Conservation (phyloP, 2,797 vertebrate species). For the Salmo trutta region DNA sequence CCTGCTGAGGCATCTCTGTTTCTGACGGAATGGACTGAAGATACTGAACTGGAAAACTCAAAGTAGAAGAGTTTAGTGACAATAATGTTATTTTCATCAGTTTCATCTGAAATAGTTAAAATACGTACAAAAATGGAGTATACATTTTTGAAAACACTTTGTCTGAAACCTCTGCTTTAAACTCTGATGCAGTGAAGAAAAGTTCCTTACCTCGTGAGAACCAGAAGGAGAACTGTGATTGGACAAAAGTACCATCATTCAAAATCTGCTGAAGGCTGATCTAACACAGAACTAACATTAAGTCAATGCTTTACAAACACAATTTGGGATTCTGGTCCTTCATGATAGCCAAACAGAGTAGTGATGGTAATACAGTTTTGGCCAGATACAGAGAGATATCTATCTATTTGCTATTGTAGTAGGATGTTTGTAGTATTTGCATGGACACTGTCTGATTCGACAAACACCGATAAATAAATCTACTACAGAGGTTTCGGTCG, state of each 20-base stretch:
- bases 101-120: conserved; percentile 71
- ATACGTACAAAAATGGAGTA: conserved; percentile 71
- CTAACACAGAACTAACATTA: conserved; percentile 4
- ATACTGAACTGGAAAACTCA: conserved; percentile 49
- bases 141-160: conserved; percentile 66
- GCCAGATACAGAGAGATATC: conserved; percentile 1
- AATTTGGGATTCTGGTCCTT: conserved; percentile 41
- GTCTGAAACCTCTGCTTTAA: conserved; percentile 65
- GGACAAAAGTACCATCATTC: conserved; percentile 45
- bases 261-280: not conserved
- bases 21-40: conserved; percentile 75
- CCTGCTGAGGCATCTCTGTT: conserved; percentile 50
- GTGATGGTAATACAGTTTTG: conserved; percentile 19
- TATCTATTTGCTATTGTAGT: not conserved
- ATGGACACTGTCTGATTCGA: conserved; percentile 45
- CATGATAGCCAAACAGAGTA: conserved; percentile 32
- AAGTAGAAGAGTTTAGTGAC: conserved; percentile 64
- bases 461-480: conserved; percentile 62
- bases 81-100: conserved; percentile 60
- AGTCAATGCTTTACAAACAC: conserved; percentile 18
- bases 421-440: conserved; percentile 32
- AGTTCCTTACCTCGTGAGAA: conserved; percentile 19
- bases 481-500: conserved; percentile 67
- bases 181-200: conserved; percentile 33
- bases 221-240: conserved; percentile 36